phyloP scores from a whole-genome alignment of 1,140 invertebrate species.

The Drosophila arawakana region DNA sequence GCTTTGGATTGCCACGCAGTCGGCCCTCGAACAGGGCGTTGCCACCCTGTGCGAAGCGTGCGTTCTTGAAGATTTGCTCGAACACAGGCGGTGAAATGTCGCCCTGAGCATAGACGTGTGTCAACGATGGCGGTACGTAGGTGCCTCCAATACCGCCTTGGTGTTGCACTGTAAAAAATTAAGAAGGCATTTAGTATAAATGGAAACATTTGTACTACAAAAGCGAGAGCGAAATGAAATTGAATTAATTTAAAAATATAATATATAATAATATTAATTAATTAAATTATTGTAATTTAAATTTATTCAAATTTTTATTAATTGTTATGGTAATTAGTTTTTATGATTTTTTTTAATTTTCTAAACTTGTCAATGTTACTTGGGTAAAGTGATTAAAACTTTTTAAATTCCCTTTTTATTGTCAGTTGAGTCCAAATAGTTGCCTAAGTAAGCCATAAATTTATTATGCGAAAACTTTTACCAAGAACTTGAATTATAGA shows the following conservation, averaged over 20 bases:
- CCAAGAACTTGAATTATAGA: conserved; percentile 25
- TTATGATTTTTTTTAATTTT: background rate
- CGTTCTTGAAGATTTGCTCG: conserved; percentile 96
- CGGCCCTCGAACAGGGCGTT: conserved; percentile 96
- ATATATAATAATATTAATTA: no score
- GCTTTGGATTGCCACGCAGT: conserved; percentile 95
- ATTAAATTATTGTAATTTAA: no score
- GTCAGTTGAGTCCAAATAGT: background rate
- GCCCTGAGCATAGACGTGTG: conserved; percentile 85
- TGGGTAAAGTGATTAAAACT: background rate
- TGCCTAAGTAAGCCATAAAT: background rate
- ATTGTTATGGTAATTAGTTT: no score
- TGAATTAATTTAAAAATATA: background rate
- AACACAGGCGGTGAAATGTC: conserved; percentile 94
- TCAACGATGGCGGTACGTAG: conserved; percentile 76
- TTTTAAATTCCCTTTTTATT: background rate
- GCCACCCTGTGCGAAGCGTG: conserved; percentile 96
- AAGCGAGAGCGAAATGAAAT: no score
- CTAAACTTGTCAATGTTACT: background rate
- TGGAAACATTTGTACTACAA: no score
- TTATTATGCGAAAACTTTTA: background rate
- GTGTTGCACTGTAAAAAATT: conserved; percentile 72
- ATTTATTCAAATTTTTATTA: no score
- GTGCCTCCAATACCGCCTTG: conserved; percentile 73
- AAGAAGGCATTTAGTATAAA: background rate